Evolutionary conservation across 2,888 invertebrate species (phyloP), one percentile per base, ranked within the genome.

Genomic region (Euzophera pinguis): DNA sequence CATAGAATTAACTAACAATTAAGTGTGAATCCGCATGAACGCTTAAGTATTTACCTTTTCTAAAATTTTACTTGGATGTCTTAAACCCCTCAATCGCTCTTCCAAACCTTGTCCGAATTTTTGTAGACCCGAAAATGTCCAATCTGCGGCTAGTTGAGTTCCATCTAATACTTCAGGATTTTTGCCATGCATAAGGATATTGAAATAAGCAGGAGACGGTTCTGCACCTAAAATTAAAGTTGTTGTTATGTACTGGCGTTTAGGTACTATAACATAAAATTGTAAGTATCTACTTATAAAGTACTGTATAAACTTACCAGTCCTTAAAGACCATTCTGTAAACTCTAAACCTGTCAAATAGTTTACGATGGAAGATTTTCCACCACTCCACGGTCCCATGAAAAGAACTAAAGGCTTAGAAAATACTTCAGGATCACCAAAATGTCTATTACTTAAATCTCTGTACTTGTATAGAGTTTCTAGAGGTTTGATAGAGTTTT

Each of bases 381-480:
- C 98, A 55, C 98, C 97, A 72, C 97, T 97, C 97, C 98, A 98
- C 37, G 98, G 98, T 39, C 98, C 98, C 95, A 98, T 96, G 73
- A 98, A 97, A 4, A 98, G 91, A 50, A 98, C 93, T 72, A 98
- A 89, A 1, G 98, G 98, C 74, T 98, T 98, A 2, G 97, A 97
- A 81, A 97, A 97, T 73, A 98, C 97, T 92, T 98, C 98, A 1
- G 97, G 95, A 87, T 98, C 98, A 72, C 97, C 96, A 73, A 97
- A 97, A 84, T 96, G 97, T 61, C 97, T 92, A 78, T 97, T 97
- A 77, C 97, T 97, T 53, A 98, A 91, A 80, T 98, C 97, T 67
- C 96, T 93, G 76, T 97, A 98, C 78, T 97, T 97, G 83, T 97
- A 98, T 29, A 96, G 83, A n/a, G 92, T 93, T 91, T 98, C 98